Base-by-base conservation (phyloP, 2,113 vertebrate species). In the Leucopternis melanops region DNA sequence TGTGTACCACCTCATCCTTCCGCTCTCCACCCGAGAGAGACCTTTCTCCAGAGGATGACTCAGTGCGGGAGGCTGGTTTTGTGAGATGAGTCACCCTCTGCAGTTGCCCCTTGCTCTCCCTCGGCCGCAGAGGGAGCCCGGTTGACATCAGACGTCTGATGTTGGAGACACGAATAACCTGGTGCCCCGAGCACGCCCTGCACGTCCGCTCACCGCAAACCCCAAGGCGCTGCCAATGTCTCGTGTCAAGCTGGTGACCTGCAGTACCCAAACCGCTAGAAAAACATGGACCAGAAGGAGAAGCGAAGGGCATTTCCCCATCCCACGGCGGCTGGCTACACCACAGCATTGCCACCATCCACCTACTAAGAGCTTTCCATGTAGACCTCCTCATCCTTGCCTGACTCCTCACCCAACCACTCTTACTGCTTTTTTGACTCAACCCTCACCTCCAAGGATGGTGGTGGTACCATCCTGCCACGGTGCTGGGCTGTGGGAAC, bases 211-310 rank as follows among this genome's bases (percentile, higher is more conserved):
- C 10, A 34, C 54, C 58, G 26, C 42, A 27, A 66, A 26, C 50
- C 52, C 34, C 11, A 12, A 17, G 29, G 32, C 2, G 1, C 47
- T 32, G 25, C 73, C 73, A 57, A 1, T 3, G 0, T 17, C 49
- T 57, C 7, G 0, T 44, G 40, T 73, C 81, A 72, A 54, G 65
- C 58, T 69, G 73, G 29, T 3, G 29, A 75, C 21, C 49, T 42
- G 36, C 55, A n/a, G 55, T 9, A 29, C 65, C 9, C 71, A 57
- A 69, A 47, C 20, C 1, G 1, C 12, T 52, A 16, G 52, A 75
- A 57, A 84, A 82, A 32, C 36, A 21, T 2, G 16, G 81, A 16
- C 21, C 45, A 73, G 55, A 36, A 93, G 49, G 71, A 93, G 40
- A 84, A 62, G 25, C 29, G 25, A 84, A 81, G 38, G 72, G 16